These are phyloP conservation scores for Meloidogyne floridensis DNA, from an alignment of 1,140 invertebrate genomes.

Conservation along the genomic window DNA sequence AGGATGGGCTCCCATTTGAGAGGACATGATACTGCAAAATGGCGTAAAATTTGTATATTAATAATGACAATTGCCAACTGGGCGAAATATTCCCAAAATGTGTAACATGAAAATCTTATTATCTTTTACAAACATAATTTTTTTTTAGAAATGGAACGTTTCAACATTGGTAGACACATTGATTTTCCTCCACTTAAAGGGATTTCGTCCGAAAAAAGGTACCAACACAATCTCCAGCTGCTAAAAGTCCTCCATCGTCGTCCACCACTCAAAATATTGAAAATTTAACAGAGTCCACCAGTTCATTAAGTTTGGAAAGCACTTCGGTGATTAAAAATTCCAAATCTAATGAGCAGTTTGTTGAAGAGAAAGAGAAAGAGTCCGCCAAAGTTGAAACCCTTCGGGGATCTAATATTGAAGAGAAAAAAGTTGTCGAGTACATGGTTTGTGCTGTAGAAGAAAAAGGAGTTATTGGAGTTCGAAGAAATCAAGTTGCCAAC, in stretches of 20 bases:
- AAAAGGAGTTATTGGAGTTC: neutral
- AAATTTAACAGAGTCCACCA: too few relatives aligned
- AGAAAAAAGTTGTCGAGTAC: conserved; percentile 4
- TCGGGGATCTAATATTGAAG: neutral
- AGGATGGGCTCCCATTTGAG: neutral
- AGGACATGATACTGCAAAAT: conserved; percentile 2
- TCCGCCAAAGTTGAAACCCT: neutral
- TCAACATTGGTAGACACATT: too few relatives aligned
- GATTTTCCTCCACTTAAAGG: too few relatives aligned
- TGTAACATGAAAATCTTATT: neutral
- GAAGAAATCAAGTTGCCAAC: neutral
- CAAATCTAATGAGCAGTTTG: neutral
- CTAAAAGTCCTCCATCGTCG: too few relatives aligned
- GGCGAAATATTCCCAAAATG: conserved; percentile 21
- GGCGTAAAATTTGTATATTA: neutral
- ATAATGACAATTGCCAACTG: conserved; percentile 10
- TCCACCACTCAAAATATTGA: too few relatives aligned
- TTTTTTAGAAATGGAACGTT: too few relatives aligned
- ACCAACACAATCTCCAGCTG: too few relatives aligned
- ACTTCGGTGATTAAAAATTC: neutral
- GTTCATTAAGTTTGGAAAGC: neutral
- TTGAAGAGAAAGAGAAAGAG: neutral
- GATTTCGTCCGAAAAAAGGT: too few relatives aligned
- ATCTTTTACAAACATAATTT: too few relatives aligned
- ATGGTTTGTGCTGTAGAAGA: conserved; percentile 6